phyloP scores from a whole-genome alignment of 2,888 invertebrate genomes.

The Lithophane leautieri region DNA sequence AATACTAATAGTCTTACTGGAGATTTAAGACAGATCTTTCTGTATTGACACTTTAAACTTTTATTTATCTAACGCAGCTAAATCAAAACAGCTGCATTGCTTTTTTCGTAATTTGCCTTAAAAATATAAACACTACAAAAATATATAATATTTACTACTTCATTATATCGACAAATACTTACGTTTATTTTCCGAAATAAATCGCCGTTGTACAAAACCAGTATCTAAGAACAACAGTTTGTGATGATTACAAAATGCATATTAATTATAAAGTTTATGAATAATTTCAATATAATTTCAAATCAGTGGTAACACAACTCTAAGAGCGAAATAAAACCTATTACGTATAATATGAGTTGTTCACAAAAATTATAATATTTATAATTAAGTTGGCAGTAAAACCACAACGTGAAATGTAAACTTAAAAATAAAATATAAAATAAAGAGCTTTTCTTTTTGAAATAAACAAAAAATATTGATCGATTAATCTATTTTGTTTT shows the following conservation, averaged over 20 bases:
- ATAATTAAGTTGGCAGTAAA: slow-evolving; percentile 53
- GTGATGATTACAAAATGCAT: slow-evolving; percentile 58
- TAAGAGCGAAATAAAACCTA: slow-evolving; percentile 64
- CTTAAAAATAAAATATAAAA: slow-evolving; percentile 34
- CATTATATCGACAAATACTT: not conserved
- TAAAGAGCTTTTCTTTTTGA: not conserved
- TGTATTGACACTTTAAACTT: too few relatives aligned
- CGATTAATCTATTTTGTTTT: not conserved
- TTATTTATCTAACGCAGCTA: too few relatives aligned
- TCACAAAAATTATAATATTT: slow-evolving; percentile 45
- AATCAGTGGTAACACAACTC: slow-evolving; percentile 68
- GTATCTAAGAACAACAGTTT: slow-evolving; percentile 40
- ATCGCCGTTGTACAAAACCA: slow-evolving; percentile 49
- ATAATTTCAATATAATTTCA: slow-evolving; percentile 62
- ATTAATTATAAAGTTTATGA: slow-evolving; percentile 40
- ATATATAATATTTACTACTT: slow-evolving; percentile 32
- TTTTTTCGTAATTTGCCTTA: not conserved
- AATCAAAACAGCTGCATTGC: too few relatives aligned
- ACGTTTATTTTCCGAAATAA: slow-evolving; percentile 14
- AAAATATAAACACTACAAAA: slow-evolving; percentile 49
- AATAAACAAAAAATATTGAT: slow-evolving; percentile 11
- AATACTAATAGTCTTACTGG: not conserved
- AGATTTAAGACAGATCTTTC: not conserved
- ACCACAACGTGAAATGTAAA: slow-evolving; percentile 45
- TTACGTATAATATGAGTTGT: slow-evolving; percentile 54